Conservation (phyloP, 2,113 vertebrate genomes). For the Ammodramus savannarum region DNA sequence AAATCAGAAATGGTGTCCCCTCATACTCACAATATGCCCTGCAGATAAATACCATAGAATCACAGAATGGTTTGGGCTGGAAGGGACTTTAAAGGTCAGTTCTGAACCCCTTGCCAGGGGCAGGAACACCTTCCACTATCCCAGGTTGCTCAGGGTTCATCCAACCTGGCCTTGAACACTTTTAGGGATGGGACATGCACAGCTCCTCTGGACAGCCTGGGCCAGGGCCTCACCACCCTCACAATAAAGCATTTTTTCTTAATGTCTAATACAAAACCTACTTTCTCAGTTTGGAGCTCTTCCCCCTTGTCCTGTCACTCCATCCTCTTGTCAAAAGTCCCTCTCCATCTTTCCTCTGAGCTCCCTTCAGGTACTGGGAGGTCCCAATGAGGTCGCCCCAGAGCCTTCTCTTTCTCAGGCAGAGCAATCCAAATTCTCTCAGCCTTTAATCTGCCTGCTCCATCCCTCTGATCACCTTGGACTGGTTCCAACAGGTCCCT, state of each 20-base stretch:
- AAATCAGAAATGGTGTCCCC: background rate
- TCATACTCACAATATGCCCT: background rate
- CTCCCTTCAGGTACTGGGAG: background rate
- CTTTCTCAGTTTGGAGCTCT: background rate
- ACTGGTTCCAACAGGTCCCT: background rate
- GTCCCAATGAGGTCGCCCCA: rapidly evolving
- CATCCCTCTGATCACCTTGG: rapidly evolving
- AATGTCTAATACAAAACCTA: background rate
- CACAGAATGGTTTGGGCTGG: background rate
- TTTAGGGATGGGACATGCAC: background rate
- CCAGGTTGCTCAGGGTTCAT: background rate
- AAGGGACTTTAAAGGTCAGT: background rate
- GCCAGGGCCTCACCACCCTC: no score
- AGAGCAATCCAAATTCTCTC: background rate
- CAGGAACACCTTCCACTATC: background rate
- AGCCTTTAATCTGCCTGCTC: background rate
- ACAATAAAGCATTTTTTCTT: background rate
- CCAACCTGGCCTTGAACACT: background rate
- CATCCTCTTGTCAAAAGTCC: background rate
- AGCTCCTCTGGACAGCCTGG: background rate
- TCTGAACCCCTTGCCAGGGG: background rate
- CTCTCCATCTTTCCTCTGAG: background rate
- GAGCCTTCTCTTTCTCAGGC: background rate
- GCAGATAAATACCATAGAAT: background rate
- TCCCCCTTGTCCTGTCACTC: background rate